Percentiles rank a stretch among this genome's conserved stretches.
Evolutionary conservation across 2,888 invertebrate species (phyloP).

Genomic region (Callyntrura guangdongensis): DNA sequence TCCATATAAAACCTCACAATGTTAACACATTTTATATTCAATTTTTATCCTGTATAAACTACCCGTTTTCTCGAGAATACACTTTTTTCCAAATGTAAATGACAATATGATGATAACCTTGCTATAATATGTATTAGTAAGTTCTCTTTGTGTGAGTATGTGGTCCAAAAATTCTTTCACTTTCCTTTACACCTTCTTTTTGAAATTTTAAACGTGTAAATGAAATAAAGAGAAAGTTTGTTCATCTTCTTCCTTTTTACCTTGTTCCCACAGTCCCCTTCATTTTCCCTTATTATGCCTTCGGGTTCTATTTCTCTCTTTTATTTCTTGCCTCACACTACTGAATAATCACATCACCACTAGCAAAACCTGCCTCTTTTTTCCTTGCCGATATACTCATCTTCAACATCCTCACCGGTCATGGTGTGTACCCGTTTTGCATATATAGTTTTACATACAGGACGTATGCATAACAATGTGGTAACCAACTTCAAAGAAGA

Average conservation of each 20-base stretch:
- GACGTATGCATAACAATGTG: not conserved
- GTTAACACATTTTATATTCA: conserved; percentile 36
- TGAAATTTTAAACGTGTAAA: no score
- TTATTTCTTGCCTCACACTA: conserved; percentile 21
- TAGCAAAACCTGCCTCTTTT: not conserved
- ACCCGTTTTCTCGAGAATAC: not conserved
- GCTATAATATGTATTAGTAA: no score
- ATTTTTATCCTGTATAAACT: not conserved
- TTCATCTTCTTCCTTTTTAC: not conserved
- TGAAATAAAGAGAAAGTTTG: not conserved
- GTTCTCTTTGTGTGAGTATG: no score
- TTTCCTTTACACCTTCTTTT: not conserved
- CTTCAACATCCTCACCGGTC: not conserved
- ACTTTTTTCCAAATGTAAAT: not conserved
- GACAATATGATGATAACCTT: not conserved
- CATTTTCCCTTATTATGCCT: conserved; percentile 72
- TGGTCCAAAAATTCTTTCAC: not conserved
- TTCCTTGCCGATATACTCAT: no score
- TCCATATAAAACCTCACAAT: not conserved
- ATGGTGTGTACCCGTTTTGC: not conserved
- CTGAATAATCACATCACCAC: conserved; percentile 42
- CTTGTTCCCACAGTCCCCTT: conserved; percentile 16
- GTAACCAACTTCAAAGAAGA: not conserved
- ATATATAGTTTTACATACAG: no score
- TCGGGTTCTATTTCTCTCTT: conserved; percentile 67